Evolutionary conservation across 2,113 vertebrate genomes (phyloP).

Genomic region (Corythaeola cristata): DNA sequence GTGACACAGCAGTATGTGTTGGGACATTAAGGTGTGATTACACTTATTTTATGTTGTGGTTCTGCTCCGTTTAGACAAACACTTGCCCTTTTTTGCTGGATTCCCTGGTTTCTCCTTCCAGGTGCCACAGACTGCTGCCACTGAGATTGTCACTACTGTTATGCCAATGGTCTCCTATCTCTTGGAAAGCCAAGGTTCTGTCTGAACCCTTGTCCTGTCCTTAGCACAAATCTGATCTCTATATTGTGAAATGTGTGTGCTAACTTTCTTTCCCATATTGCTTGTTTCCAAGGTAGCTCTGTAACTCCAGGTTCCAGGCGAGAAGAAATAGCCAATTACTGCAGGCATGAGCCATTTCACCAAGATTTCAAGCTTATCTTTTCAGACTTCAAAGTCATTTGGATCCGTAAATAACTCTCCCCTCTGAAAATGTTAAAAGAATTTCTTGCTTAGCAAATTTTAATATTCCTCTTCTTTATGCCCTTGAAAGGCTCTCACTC

Average conservation of each 20-base stretch:
- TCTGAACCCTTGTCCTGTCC: background rate
- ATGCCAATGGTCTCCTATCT: fast-evolving
- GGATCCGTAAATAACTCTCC: background rate
- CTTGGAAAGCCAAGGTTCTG: background rate
- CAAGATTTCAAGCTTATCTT: background rate
- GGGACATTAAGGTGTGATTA: background rate
- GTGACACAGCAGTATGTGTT: background rate
- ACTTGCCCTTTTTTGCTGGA: background rate
- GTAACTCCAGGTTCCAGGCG: background rate
- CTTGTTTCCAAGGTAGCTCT: background rate
- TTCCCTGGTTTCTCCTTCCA: background rate
- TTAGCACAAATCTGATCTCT: background rate
- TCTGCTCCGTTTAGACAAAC: background rate
- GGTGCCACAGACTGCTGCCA: background rate
- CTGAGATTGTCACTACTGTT: background rate
- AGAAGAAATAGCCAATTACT: background rate
- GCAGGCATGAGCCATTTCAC: background rate
- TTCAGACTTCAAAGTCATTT: background rate
- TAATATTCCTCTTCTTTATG: background rate
- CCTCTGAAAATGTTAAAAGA: background rate
- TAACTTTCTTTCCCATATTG: background rate
- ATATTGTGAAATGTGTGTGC: background rate
- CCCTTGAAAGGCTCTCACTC: background rate
- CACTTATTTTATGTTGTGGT: background rate
- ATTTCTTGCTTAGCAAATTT: background rate